Evolutionary conservation across 2,888 invertebrate species (phyloP), one percentile per base, ranked within the genome.

Genomic region (Cinara cedri): DNA sequence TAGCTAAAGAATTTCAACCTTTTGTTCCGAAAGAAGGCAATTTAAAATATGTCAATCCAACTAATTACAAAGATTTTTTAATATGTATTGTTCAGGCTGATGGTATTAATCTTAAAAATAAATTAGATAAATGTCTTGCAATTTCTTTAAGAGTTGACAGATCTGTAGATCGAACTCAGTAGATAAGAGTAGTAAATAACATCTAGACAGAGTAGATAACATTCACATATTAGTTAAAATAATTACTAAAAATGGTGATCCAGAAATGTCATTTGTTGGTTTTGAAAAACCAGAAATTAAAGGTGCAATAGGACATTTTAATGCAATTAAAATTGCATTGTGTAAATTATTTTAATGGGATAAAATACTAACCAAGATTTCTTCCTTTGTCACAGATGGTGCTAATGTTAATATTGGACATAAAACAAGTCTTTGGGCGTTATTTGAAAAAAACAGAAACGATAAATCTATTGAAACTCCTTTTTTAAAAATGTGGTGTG

Each of bases 401-500:
- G 19, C 54, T 54, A 54, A 54, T 54, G 54, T 54, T 54, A 54
- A 54, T 54, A 54, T 19, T 54, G 54, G 54, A 21, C 21, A 21
- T 19, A 54, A 54, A 54, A 54, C 19, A 8, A 19, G 54, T 54
- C 54, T 54, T 54, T 54, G 21, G 54, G 54, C 54, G 13, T 54
- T 54, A 54, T 54, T 54, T 54, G 54, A 54, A 10, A 54, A 54
- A 54, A 19, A 54, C 54, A 54, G 54, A 19, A 19, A 54, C 19
- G 54, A 54, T 54, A 54, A 54, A 21, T 54, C 19, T 54, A 19
- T 19, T 13, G 0, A 54, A 54, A 54, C 19, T 54, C 54, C 54
- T 19, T 54, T 54, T 54, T 54, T 54, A 54, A 54, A 54, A 54
- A 54, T 54, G 54, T 54, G 54, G 54, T 54, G 54, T 54, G 54